Conservation (phyloP, 2,797 vertebrate genomes). For the Falco columbarius region DNA sequence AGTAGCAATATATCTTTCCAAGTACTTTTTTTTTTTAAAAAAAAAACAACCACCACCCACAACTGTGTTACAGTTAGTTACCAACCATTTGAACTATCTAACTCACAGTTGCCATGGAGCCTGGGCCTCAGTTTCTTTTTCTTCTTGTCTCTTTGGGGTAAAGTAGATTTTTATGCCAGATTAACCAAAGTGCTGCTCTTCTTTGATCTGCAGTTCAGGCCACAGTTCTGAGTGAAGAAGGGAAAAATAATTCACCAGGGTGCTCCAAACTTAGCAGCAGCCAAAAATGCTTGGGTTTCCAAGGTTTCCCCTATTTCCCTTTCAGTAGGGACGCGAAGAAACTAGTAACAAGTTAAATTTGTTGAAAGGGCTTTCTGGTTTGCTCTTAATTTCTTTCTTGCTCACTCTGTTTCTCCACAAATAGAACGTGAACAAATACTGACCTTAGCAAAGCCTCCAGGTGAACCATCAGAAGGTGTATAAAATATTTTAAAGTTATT, state of each 20-base stretch:
- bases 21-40: not conserved
- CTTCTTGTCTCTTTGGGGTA: not conserved
- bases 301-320: not conserved
- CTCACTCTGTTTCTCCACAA: not conserved
- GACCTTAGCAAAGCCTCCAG: not conserved
- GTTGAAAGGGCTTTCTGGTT: not conserved
- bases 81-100: not conserved
- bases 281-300: not conserved
- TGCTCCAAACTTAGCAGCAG: not conserved
- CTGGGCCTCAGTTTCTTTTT: not conserved
- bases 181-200: constrained; percentile 12
- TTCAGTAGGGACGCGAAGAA: constrained; percentile 3
- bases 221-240: not conserved
- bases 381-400: not conserved
- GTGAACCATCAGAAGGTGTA: not conserved
- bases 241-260: constrained; percentile 37
- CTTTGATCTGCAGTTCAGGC: constrained; percentile 53
- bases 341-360: constrained; percentile 15
- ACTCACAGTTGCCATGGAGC: not conserved
- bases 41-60: too few species aligned
- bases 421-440: not conserved
- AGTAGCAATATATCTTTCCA: not conserved
- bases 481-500: not conserved
- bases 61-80: not conserved
- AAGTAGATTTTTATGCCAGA: constrained; percentile 7